These are phyloP conservation scores for Frieseomelitta varia DNA, from an alignment of 1,140 invertebrate species.

Conservation along the genomic window DNA sequence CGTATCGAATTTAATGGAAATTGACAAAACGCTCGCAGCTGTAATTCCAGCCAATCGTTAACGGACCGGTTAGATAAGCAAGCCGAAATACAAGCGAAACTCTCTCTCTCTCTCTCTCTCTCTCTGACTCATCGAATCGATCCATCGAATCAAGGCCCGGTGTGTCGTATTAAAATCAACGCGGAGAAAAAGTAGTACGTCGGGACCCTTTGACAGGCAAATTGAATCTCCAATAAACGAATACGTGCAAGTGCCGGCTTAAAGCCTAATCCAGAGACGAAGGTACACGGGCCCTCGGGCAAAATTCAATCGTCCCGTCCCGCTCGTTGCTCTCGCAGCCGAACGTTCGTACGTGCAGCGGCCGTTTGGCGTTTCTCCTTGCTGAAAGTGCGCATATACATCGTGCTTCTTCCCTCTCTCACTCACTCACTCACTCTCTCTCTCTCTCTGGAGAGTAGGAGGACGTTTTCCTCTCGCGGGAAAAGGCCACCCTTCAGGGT, in stretches of 20 bases:
- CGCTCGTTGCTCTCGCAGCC: constrained; percentile 48
- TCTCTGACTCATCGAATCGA: not conserved
- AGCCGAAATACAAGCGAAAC: too few relatives aligned
- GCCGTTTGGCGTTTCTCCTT: constrained; percentile 1
- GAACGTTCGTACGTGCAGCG: constrained; percentile 41
- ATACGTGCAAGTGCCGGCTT: constrained; percentile 60
- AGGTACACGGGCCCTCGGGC: constrained; percentile 37
- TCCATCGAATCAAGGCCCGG: not conserved
- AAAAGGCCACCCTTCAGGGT: constrained; percentile 47
- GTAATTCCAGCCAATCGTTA: not conserved
- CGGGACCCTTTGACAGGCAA: constrained; percentile 43
- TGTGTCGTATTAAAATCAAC: constrained; percentile 21
- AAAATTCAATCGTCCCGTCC: constrained; percentile 64
- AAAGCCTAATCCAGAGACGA: constrained; percentile 62
- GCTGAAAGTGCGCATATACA: not conserved
- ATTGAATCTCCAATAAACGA: constrained; percentile 63
- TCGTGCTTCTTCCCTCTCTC: too few relatives aligned
- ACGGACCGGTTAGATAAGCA: too few relatives aligned
- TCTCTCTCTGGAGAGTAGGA: constrained; percentile 3
- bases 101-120: too few relatives aligned
- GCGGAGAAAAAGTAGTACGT: not conserved
- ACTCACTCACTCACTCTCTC: too few relatives aligned
- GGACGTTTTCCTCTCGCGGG: not conserved
- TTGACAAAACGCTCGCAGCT: not conserved
- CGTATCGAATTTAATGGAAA: not conserved